These are phyloP conservation scores for Pinna nobilis DNA, from an alignment of 1,140 invertebrate species.

Conservation along the genomic window DNA sequence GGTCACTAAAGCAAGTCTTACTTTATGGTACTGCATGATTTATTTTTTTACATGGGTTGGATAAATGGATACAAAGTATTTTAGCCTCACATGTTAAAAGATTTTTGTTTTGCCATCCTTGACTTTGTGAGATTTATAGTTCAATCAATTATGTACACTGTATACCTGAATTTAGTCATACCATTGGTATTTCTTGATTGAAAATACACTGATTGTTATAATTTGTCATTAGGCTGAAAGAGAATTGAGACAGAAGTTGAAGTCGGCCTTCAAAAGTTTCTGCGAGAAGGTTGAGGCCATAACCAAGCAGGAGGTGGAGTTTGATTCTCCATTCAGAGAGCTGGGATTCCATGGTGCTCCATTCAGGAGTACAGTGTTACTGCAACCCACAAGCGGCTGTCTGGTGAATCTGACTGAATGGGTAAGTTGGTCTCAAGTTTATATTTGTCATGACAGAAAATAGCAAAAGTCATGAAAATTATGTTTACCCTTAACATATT, in stretches of 20 bases:
- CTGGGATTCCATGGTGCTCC: constrained; percentile 99
- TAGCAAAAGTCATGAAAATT: too few relatives aligned
- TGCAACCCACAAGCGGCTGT: constrained; percentile 98
- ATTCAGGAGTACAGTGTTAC: constrained; percentile 93
- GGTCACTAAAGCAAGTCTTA: too few relatives aligned
- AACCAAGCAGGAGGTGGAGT: constrained; percentile 98
- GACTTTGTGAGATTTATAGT: too few relatives aligned
- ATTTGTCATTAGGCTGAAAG: constrained; percentile 88
- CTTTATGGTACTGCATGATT: background rate
- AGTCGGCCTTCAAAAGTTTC: constrained; percentile 98
- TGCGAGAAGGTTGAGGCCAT: constrained; percentile 97
- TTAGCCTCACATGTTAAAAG: background rate
- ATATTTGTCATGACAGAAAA: background rate
- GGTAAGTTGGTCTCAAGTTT: constrained; percentile 76
- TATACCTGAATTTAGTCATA: too few relatives aligned
- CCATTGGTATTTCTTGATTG: too few relatives aligned
- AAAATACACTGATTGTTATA: too few relatives aligned
- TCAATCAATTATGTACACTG: too few relatives aligned
- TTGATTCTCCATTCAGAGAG: constrained; percentile 98
- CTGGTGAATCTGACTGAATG: constrained; percentile 98
- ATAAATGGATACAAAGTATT: background rate
- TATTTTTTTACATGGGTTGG: background rate
- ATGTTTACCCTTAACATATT: too few relatives aligned
- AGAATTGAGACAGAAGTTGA: constrained; percentile 96
- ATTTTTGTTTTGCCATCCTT: too few relatives aligned